Conservation (phyloP, 2,113 vertebrate species). For the Thalassarche chlororhynchos region DNA sequence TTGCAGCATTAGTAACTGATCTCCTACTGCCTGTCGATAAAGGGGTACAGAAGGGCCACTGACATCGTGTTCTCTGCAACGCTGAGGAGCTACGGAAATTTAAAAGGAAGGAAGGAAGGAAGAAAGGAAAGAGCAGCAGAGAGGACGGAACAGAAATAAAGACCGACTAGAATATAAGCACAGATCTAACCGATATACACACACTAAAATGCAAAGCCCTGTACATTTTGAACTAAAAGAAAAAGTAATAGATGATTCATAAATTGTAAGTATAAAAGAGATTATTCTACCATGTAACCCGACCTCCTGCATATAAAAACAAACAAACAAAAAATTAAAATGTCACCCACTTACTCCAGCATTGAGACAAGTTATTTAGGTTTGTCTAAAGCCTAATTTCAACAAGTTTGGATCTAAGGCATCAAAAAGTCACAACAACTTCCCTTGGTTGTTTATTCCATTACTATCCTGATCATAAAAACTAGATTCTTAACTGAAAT, state of each 20-base stretch:
- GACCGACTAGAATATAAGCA: background rate
- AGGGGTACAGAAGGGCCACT: too few relatives aligned
- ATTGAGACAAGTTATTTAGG: fast-evolving
- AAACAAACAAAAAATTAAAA: background rate
- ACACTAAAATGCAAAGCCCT: background rate
- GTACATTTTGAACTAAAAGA: too few relatives aligned
- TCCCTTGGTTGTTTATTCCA: background rate
- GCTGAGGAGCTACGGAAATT: fast-evolving
- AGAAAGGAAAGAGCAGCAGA: background rate
- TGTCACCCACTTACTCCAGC: background rate
- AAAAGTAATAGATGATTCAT: background rate
- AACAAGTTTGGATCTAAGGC: too few relatives aligned
- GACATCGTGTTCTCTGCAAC: background rate
- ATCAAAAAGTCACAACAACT: background rate
- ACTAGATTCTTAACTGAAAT: background rate
- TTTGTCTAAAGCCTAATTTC: background rate
- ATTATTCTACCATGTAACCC: background rate
- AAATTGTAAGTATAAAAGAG: fast-evolving
- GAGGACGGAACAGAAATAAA: background rate
- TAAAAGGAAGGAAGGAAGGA: background rate
- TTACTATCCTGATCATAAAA: background rate
- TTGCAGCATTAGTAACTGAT: background rate
- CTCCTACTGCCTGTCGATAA: background rate
- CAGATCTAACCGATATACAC: background rate
- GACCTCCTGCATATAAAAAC: background rate